phyloP scores from a whole-genome alignment of 1,140 invertebrate species.

The Campoletis sonorensis region DNA sequence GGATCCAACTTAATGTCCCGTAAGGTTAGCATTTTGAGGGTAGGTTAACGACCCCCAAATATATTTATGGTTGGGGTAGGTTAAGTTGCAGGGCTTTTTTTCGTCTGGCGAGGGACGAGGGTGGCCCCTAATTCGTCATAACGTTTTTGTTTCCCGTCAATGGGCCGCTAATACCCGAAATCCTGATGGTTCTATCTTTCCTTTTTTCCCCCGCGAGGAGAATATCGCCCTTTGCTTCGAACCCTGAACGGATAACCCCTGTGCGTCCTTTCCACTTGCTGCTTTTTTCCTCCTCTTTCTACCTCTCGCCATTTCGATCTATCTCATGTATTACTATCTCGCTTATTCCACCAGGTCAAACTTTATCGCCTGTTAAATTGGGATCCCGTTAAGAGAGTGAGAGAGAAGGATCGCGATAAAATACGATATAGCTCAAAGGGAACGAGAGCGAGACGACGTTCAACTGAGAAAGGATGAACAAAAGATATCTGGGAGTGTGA shows the following conservation, averaged over 20 bases:
- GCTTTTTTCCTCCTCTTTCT: constrained; percentile 12
- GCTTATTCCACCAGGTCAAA: constrained; percentile 35
- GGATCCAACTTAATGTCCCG: constrained; percentile 49
- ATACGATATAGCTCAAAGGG: constrained; percentile 33
- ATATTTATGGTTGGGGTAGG: constrained; percentile 69
- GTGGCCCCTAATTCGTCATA: constrained; percentile 68
- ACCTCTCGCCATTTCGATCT: constrained; percentile 15
- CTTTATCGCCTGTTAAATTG: constrained; percentile 65
- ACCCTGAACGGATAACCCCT: constrained; percentile 25
- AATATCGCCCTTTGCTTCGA: constrained; percentile 18
- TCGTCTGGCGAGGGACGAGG: constrained; percentile 57
- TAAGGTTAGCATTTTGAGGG: constrained; percentile 52
- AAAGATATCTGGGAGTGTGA: neutral
- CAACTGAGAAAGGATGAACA: constrained; percentile 17
- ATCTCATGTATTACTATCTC: constrained; percentile 14
- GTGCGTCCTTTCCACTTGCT: constrained; percentile 19
- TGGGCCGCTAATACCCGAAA: constrained; percentile 54
- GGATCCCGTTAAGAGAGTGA: constrained; percentile 52
- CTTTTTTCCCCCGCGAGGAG: neutral
- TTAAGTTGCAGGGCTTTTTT: constrained; percentile 52
- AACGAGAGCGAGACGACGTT: constrained; percentile 9
- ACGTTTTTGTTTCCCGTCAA: constrained; percentile 60
- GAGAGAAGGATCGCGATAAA: constrained; percentile 37
- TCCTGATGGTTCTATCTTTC: constrained; percentile 36
- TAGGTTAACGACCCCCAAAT: constrained; percentile 63